Evolutionary conservation across 1,140 invertebrate species (phyloP).

Genomic region (Sitophilus oryzae): DNA sequence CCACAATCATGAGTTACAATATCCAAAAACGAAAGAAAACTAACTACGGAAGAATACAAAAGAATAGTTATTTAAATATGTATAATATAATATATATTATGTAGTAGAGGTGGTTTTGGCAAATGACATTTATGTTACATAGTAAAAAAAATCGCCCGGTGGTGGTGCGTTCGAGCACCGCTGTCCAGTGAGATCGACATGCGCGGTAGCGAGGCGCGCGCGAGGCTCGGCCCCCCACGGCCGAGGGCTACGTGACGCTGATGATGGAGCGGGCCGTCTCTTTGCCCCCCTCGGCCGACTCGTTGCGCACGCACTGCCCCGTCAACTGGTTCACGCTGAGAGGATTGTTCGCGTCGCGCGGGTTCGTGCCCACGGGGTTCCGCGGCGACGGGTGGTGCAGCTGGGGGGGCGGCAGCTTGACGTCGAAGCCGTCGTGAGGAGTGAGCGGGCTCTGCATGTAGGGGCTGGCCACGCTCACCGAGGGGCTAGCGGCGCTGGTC

Average conservation of each 20-base stretch:
- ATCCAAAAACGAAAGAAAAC: background rate
- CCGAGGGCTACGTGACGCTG: conserved; percentile 53
- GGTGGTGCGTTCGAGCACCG: conserved; percentile 21
- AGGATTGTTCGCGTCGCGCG: conserved; percentile 85
- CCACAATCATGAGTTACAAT: no score
- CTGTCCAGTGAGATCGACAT: conserved; percentile 35
- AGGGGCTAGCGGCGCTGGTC: conserved; percentile 62
- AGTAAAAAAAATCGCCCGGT: conserved; percentile 36
- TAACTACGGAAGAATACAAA: conserved; percentile 11
- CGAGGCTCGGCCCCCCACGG: no score
- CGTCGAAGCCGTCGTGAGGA: conserved; percentile 44
- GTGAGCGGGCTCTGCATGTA: conserved; percentile 53
- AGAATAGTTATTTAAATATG: conserved; percentile 18
- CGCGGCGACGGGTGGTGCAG: conserved; percentile 47
- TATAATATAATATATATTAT: conserved; percentile 33
- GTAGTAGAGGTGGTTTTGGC: conserved; percentile 42
- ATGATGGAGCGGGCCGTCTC: conserved; percentile 53
- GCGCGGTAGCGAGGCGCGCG: conserved; percentile 12
- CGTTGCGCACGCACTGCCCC: conserved; percentile 61
- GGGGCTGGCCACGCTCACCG: conserved; percentile 53
- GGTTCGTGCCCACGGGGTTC: conserved; percentile 82
- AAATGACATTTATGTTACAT: conserved; percentile 47
- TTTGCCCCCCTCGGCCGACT: conserved; percentile 43
- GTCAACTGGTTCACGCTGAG: conserved; percentile 82
- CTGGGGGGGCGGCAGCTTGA: conserved; percentile 40